phyloP scores from a whole-genome alignment of 2,797 vertebrate genomes.

The Eulemur coronatus region DNA sequence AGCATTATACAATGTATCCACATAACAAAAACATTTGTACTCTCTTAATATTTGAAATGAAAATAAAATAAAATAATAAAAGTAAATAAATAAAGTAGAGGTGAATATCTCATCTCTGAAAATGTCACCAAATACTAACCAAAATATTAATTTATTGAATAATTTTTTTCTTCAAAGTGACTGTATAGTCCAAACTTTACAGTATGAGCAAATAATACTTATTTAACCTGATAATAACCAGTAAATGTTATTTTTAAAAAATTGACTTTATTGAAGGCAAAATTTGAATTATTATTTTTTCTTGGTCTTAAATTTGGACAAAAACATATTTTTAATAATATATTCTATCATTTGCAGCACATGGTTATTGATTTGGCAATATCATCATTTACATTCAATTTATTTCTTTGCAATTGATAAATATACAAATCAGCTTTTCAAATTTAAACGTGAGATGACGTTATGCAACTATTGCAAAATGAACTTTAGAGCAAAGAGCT shows the following conservation, averaged over 20 bases:
- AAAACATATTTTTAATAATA: neutral
- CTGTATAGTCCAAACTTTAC: neutral
- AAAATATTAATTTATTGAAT: slow-evolving; percentile 24
- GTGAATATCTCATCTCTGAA: neutral
- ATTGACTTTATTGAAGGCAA: neutral
- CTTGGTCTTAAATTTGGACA: slow-evolving; percentile 1
- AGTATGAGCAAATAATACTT: neutral
- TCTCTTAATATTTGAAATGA: neutral
- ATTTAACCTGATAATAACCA: neutral
- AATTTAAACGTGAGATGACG: neutral
- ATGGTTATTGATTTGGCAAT: neutral
- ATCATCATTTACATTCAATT: neutral
- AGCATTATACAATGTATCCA: too few species aligned
- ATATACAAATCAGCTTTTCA: neutral
- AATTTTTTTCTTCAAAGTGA: neutral
- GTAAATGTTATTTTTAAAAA: neutral
- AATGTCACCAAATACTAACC: slow-evolving; percentile 16
- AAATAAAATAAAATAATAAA: neutral
- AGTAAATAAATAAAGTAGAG: neutral
- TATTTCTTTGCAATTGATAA: neutral
- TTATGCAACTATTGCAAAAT: neutral
- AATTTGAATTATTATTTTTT: slow-evolving; percentile 11
- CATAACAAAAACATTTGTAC: too few species aligned
- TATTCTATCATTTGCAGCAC: neutral
- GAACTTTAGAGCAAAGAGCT: neutral